Conservation (phyloP, 2,797 vertebrate genomes). For the Fistularia tabacaria region DNA sequence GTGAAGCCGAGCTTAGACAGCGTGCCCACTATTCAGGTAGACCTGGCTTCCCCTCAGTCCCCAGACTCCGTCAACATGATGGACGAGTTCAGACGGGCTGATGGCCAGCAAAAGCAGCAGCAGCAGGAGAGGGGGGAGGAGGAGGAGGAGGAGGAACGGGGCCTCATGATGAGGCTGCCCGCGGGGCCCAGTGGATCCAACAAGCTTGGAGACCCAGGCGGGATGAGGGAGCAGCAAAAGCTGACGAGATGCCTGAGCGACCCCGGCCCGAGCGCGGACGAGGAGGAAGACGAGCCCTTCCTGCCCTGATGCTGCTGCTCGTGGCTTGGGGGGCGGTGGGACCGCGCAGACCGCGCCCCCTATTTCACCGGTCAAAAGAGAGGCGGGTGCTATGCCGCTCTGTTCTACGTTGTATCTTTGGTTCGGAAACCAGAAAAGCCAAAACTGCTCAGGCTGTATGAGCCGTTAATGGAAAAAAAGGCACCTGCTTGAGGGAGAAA, state of each 20-base stretch:
- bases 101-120: slow-evolving; percentile 12
- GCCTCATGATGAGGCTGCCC: slow-evolving; percentile 81
- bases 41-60: slow-evolving; percentile 90
- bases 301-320: slow-evolving; percentile 53
- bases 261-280: slow-evolving; percentile 86
- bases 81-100: slow-evolving; percentile 69
- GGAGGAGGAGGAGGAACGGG: slow-evolving; percentile 65
- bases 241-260: slow-evolving; percentile 92
- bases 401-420: slow-evolving; percentile 30
- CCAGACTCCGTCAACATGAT: slow-evolving; percentile 82
- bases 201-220: slow-evolving; percentile 52
- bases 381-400: slow-evolving; percentile 5
- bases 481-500: slow-evolving; percentile 6
- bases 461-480: slow-evolving; percentile 41
- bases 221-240: slow-evolving; percentile 80
- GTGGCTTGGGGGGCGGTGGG: slow-evolving; percentile 4
- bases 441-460: slow-evolving; percentile 54
- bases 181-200: slow-evolving; percentile 51
- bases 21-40: slow-evolving; percentile 89
- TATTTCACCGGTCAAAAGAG: slow-evolving; percentile 7
- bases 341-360: slow-evolving; percentile 5
- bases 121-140: not conserved
- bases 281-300: slow-evolving; percentile 88
- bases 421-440: slow-evolving; percentile 55
- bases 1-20: slow-evolving; percentile 64